Percentiles rank a stretch among this genome's conserved stretches.
phyloP scores from a whole-genome alignment of 2,888 invertebrate species.

The Marasmarcha lunaedactyla region DNA sequence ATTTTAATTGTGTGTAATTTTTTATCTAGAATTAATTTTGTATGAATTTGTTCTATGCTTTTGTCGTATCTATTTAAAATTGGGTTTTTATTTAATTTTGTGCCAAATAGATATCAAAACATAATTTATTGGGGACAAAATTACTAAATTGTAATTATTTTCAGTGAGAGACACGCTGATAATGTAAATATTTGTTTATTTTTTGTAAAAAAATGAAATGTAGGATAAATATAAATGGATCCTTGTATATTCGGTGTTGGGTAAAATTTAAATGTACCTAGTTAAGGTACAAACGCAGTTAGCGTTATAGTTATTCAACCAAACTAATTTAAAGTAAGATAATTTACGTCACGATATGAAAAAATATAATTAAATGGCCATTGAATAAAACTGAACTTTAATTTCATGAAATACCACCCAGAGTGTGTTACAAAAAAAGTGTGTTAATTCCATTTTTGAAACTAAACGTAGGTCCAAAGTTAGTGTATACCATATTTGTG shows the following conservation, averaged over 20 bases:
- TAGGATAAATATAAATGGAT: slow-evolving; percentile 6
- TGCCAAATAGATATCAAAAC: slow-evolving; percentile 54
- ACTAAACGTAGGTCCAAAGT: too few relatives aligned
- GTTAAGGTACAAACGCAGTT: slow-evolving; percentile 38
- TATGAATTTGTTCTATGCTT: too few relatives aligned
- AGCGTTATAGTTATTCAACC: slow-evolving; percentile 47
- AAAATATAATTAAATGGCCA: slow-evolving; percentile 39
- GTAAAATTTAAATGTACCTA: slow-evolving; percentile 18
- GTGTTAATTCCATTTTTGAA: too few relatives aligned
- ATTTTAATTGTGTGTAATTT: too few relatives aligned
- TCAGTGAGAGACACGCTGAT: slow-evolving; percentile 35
- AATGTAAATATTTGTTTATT: slow-evolving; percentile 25
- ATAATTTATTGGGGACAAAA: slow-evolving; percentile 61
- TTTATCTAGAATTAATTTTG: too few relatives aligned
- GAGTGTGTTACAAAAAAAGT: too few relatives aligned
- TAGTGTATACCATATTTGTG: too few relatives aligned
- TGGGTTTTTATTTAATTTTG: slow-evolving; percentile 37
- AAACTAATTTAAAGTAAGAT: slow-evolving; percentile 58
- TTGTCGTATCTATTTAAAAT: background rate
- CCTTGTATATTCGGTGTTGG: slow-evolving; percentile 38
- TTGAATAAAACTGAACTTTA: slow-evolving; percentile 19
- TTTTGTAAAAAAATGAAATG: slow-evolving; percentile 24
- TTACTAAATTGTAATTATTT: slow-evolving; percentile 24
- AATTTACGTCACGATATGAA: slow-evolving; percentile 26
- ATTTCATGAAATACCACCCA: slow-evolving; percentile 19